Base-by-base conservation (phyloP, 1,140 invertebrate species). In the Trachymyrmex septentrionalis region DNA sequence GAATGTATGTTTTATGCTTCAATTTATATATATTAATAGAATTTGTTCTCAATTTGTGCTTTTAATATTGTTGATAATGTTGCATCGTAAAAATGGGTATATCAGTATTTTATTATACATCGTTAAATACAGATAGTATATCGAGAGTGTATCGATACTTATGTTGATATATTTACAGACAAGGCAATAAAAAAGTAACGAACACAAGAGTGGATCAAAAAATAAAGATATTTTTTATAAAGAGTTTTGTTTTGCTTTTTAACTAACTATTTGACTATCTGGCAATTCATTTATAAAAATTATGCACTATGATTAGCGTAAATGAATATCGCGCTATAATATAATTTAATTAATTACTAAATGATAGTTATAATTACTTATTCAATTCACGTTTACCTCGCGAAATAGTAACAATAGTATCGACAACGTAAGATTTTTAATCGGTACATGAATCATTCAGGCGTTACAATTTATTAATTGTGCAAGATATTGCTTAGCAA, bases 111-210 rank as follows among this genome's bases (percentile, higher is more conserved):
- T 81, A 81, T 81, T 81, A 9, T 81, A 81, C 50, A 81, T 81
- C 30, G 19, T 90, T 86, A 89, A 76, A 82, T 86, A 77, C 50
- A 88, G 27, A 59, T 75, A 10, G 16, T 30, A 21, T n/a, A 55
- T 19, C 3, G 38, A 44, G 38, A 44, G 38, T 44, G 85, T 55
- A 30, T 80, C 7, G 21, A 67, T 77, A 34, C 19, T 30, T 69
- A 30, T 19, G 30, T 89, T 59, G 59, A 64, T 21, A 63, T 90
- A 91, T 90, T 87, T 90, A 84, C 86, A 91, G 67, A 73, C 69
- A 30, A 86, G 86, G 59, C 69, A 6, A 38, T 87, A 72, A 67
- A 71, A 86, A 85, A 87, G 27, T 86, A 64, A 80, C 50, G 66
- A 55, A 63, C 21, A 59, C 21, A 24, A 50, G 10, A 75, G n/a